These are phyloP conservation scores for Aepyceros melampus DNA, from an alignment of 2,113 vertebrate genomes.

Conservation along the genomic window DNA sequence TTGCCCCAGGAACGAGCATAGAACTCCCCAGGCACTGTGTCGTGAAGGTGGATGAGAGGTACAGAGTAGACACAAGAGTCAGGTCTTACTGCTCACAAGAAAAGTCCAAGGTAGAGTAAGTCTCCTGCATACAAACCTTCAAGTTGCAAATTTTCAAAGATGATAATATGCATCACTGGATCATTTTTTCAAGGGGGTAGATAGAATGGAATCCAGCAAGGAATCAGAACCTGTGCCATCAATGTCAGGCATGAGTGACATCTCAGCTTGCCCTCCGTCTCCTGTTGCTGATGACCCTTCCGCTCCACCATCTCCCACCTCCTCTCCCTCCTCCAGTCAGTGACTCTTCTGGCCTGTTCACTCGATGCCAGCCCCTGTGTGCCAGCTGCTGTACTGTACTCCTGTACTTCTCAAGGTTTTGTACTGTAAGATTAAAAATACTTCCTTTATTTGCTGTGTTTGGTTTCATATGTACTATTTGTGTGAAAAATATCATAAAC, in stretches of 20 bases:
- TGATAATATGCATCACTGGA: neutral
- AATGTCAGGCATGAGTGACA: neutral
- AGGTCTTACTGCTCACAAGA: neutral
- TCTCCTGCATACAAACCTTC: neutral
- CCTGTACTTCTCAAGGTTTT: neutral
- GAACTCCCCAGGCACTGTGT: rapidly evolving
- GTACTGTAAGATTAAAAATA: neutral
- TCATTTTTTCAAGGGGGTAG: neutral
- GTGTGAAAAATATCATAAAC: neutral
- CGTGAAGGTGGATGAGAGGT: neutral
- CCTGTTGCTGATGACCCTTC: neutral
- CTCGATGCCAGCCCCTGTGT: neutral
- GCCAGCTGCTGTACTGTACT: neutral
- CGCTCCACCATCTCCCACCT: neutral
- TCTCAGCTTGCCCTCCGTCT: neutral
- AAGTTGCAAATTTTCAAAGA: neutral
- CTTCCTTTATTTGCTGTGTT: neutral
- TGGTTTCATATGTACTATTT: neutral
- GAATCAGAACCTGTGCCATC: neutral
- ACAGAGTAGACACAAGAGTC: neutral
- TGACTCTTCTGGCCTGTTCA: neutral
- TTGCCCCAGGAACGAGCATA: neutral
- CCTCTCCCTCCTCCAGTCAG: neutral
- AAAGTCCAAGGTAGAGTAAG: too few species aligned
- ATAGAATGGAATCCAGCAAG: neutral